Percentiles rank a stretch among this genome's conserved stretches.
Evolutionary conservation across 2,888 invertebrate species (phyloP).

Genomic region (Agonopterix arenella): DNA sequence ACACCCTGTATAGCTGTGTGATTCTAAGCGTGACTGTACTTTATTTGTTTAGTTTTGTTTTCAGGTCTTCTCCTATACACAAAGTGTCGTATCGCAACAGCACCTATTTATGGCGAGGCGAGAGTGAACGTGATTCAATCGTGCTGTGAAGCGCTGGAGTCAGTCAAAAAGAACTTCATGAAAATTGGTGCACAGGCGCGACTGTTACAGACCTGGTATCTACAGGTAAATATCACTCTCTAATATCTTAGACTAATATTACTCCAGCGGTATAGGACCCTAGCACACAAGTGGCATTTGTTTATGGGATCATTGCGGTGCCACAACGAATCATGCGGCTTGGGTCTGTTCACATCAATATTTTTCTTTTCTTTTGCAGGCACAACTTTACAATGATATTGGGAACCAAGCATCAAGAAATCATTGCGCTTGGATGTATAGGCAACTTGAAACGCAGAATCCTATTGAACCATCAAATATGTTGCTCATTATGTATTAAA

Average conservation of each 20-base stretch:
- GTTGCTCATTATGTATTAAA: conserved; percentile 70
- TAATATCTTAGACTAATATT: no score
- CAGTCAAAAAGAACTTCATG: conserved; percentile 82
- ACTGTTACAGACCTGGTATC: conserved; percentile 83
- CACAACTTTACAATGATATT: conserved; percentile 85
- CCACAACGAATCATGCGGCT: no score
- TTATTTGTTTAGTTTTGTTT: not conserved
- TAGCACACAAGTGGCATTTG: no score
- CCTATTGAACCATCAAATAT: conserved; percentile 76
- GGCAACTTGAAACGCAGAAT: conserved; percentile 85
- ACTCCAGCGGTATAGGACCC: no score
- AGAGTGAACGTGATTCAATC: conserved; percentile 71
- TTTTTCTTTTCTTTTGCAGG: conserved; percentile 59
- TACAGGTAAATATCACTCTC: conserved; percentile 68
- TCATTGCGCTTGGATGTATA: conserved; percentile 88
- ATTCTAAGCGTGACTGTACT: no score
- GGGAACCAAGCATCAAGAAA: conserved; percentile 84
- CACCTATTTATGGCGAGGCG: conserved; percentile 61
- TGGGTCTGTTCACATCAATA: not conserved
- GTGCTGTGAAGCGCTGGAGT: conserved; percentile 78
- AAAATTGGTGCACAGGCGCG: conserved; percentile 86
- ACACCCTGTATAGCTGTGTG: no score
- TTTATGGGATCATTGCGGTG: no score
- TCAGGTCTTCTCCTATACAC: conserved; percentile 82
- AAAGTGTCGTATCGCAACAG: conserved; percentile 85